Evolutionary conservation across 1,140 invertebrate species (phyloP), one percentile per base, ranked within the genome.

Genomic region (Panonychus citri): DNA sequence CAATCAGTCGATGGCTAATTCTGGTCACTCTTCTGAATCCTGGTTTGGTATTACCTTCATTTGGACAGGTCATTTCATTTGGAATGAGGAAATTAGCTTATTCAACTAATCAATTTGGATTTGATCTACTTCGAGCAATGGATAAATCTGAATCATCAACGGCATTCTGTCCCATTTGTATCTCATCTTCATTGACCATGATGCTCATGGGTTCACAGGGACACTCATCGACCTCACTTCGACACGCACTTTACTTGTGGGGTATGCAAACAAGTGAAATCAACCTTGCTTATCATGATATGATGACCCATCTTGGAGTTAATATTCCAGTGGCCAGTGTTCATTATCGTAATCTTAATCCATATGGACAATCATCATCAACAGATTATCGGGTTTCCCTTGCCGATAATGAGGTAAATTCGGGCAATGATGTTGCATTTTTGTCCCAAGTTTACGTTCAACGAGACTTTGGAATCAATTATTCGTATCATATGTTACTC

Each of bases 31-130:
- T 34, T 7, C 30, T 34, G 12, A 34, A 12, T 34, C 30, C 30
- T 34, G 30, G 30, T 34, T 25, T 34, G 30, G 30, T 34, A 7
- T 34, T 34, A 0, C 30, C 30, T 12, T 7, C 30, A 5, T 34
- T 34, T 50, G 27, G 19, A 15, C 59, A 60, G 28, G 57, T 60
- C 3, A 57, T 59, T 8, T 52, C 61, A n/a, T 64, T 62, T 57
- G 63, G 61, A 13, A 63, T 66, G 62, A 19, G 64, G 4, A 66
- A 64, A 55, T 54, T 66, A 12, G 62, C 64, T 3, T 60, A 63
- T 42, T 62, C 64, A 1, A 63, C 60, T 10, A 66, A 66, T 54
- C 64, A 66, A 42, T 64, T 66, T 42, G 64, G 64, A 17, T 52
- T 66, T 13, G 64, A 66, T 59, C 30, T 66, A 3, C 55, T 63